These are phyloP conservation scores for Leontocebus nigricollis DNA, from an alignment of 2,797 vertebrate species.

Conservation along the genomic window DNA sequence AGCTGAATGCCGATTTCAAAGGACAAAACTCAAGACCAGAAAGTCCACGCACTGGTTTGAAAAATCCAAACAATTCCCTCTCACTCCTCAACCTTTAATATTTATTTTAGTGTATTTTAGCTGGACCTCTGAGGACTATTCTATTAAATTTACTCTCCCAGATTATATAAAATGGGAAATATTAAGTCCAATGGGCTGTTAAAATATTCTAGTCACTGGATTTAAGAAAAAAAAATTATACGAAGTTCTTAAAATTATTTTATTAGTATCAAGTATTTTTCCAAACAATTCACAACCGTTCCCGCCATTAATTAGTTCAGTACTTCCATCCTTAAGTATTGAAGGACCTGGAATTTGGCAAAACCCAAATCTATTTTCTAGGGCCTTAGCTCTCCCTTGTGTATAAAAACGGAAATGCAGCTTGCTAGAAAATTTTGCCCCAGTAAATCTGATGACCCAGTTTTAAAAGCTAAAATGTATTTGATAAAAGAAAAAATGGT, in stretches of 20 bases:
- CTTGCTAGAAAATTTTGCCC: slow-evolving; percentile 68
- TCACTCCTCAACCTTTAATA: background rate
- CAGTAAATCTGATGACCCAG: slow-evolving; percentile 31
- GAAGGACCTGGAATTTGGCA: slow-evolving; percentile 49
- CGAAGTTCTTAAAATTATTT: slow-evolving; percentile 28
- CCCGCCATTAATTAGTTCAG: background rate
- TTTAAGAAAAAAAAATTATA: slow-evolving; percentile 10
- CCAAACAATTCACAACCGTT: slow-evolving; percentile 12
- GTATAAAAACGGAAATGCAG: slow-evolving; percentile 80
- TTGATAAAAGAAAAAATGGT: background rate
- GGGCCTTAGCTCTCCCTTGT: slow-evolving; percentile 81
- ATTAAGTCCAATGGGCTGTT: background rate
- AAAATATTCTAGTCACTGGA: background rate
- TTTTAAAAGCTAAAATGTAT: slow-evolving; percentile 48
- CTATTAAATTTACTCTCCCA: background rate
- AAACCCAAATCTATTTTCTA: slow-evolving; percentile 74
- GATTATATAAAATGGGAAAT: background rate
- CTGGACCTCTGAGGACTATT: background rate
- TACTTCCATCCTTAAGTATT: background rate
- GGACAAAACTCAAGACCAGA: slow-evolving; percentile 3
- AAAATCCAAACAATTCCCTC: background rate
- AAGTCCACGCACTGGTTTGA: background rate
- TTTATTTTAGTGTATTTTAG: slow-evolving; percentile 28
- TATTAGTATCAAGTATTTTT: background rate
- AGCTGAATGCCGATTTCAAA: slow-evolving; percentile 3